Percentiles rank a stretch among this genome's conserved stretches.
Evolutionary conservation across 2,888 invertebrate species (phyloP).

Genomic region (Eucera pruinosa): DNA sequence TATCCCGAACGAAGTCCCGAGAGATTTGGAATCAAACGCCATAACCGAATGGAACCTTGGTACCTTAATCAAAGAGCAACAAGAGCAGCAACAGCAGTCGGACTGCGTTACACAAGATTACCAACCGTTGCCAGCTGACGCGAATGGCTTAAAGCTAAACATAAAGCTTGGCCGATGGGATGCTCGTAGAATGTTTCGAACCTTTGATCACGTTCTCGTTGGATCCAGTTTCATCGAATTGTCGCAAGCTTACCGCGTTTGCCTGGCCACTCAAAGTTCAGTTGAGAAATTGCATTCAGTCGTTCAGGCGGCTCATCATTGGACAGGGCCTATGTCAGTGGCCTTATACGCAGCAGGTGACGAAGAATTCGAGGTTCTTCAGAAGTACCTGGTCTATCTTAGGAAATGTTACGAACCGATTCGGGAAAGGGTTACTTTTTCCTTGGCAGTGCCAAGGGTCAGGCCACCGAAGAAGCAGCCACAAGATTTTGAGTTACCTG

Average conservation of each 20-base stretch:
- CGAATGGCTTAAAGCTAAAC: conserved; percentile 85
- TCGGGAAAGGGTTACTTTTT: conserved; percentile 90
- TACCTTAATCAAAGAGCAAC: conserved; percentile 54
- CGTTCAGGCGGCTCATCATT: conserved; percentile 91
- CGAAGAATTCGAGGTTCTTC: conserved; percentile 90
- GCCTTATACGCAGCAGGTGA: conserved; percentile 92
- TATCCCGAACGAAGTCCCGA: conserved; percentile 64
- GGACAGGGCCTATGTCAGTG: conserved; percentile 94
- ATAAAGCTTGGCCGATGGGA: conserved; percentile 91
- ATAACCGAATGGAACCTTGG: conserved; percentile 74
- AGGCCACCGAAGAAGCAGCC: conserved; percentile 84
- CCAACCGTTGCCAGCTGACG: conserved; percentile 66
- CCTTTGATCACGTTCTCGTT: conserved; percentile 90
- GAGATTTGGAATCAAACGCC: conserved; percentile 66
- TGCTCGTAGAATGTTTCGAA: conserved; percentile 88
- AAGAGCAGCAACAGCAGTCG: conserved; percentile 50
- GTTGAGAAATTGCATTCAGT: conserved; percentile 92
- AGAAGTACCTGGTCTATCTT: conserved; percentile 91
- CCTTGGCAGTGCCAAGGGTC: conserved; percentile 89
- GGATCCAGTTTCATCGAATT: conserved; percentile 88
- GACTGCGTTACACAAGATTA: conserved; percentile 71
- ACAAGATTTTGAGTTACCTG: conserved; percentile 72
- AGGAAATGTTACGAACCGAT: conserved; percentile 90
- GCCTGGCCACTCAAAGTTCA: conserved; percentile 94
- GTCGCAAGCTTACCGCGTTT: conserved; percentile 87